phyloP scores from a whole-genome alignment of 1,140 invertebrate genomes.

The Drosophila ercepeae region DNA sequence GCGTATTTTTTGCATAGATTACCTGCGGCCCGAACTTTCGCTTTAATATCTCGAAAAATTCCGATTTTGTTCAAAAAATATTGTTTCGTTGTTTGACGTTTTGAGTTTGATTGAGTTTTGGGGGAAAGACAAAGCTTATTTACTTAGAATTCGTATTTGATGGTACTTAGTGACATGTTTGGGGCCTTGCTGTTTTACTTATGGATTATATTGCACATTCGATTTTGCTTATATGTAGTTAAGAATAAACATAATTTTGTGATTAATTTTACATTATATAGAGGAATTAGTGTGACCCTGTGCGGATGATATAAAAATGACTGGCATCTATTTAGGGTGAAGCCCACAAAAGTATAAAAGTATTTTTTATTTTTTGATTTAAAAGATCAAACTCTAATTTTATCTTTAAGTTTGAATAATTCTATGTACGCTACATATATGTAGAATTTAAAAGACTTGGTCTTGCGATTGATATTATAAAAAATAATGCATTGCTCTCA shows the following conservation, averaged over 20 bases:
- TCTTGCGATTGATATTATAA: too few species aligned
- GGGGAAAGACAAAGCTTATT: neutral
- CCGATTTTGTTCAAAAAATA: neutral
- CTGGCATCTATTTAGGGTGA: neutral
- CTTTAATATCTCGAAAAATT: neutral
- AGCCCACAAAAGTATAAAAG: too few species aligned
- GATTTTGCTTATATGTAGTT: neutral
- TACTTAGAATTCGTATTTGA: neutral
- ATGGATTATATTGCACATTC: neutral
- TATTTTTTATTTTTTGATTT: too few species aligned
- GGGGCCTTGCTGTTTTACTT: neutral
- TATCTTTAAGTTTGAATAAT: too few species aligned
- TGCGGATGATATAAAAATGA: neutral
- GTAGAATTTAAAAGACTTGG: too few species aligned
- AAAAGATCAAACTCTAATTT: too few species aligned
- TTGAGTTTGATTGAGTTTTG: constrained; percentile 23
- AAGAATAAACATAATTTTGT: neutral
- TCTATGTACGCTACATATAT: too few species aligned
- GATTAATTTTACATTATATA: constrained; percentile 21
- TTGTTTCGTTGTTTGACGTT: constrained; percentile 25
- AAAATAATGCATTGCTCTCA: too few species aligned
- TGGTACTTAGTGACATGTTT: constrained; percentile 1
- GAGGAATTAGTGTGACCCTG: constrained; percentile 12
- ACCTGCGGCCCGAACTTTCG: constrained; percentile 10
- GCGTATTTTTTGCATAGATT: constrained; percentile 27